Evolutionary conservation across 2,113 vertebrate genomes (phyloP).

Genomic region (Carlito syrichta): DNA sequence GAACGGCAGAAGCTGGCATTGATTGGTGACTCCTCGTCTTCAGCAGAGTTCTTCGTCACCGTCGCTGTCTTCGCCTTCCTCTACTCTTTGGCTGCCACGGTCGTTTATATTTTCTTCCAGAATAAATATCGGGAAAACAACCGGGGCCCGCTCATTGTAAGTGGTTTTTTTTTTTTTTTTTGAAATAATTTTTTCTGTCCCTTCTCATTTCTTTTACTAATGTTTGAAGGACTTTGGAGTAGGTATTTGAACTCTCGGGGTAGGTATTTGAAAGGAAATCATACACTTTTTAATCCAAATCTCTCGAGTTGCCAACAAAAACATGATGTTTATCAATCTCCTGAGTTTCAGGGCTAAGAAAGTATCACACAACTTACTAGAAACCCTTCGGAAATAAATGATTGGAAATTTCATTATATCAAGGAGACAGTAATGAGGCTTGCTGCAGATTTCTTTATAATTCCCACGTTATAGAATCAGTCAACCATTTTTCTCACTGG

Average conservation of each 20-base stretch:
- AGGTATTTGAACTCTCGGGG: background rate
- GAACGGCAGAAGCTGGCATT: conserved; percentile 90
- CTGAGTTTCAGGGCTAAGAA: background rate
- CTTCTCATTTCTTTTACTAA: background rate
- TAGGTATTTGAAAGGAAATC: background rate
- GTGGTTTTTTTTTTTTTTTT: conserved; percentile 71
- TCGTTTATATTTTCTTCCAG: conserved; percentile 97
- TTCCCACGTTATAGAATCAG: background rate
- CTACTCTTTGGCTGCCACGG: conserved; percentile 93
- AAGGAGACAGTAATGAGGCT: background rate
- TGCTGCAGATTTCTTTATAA: background rate
- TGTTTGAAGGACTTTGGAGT: background rate
- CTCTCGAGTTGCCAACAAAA: background rate
- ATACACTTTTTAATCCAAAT: background rate
- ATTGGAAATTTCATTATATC: background rate
- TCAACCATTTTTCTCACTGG: background rate
- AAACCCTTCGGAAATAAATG: background rate
- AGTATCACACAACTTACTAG: background rate
- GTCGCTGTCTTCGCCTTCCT: conserved; percentile 97
- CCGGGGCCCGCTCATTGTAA: conserved; percentile 94
- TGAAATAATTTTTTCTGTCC: background rate
- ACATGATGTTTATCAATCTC: background rate
- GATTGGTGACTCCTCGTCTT: conserved; percentile 96
- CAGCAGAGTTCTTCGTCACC: conserved; percentile 97
- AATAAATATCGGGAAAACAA: conserved; percentile 97